phyloP scores from a whole-genome alignment of 2,113 vertebrate species.

The Tursiops truncatus region DNA sequence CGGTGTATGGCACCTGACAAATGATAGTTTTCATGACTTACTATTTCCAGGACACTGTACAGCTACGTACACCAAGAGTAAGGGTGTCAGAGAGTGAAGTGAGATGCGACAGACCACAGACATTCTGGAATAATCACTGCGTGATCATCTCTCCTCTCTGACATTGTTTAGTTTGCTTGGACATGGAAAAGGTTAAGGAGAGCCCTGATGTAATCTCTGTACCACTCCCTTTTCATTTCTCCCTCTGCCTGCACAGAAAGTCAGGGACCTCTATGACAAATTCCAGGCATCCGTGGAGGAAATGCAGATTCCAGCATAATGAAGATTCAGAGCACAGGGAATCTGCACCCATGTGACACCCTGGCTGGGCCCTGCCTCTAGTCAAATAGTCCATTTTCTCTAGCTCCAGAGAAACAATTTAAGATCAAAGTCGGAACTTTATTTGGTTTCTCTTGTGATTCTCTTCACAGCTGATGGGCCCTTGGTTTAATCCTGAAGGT shows the following conservation, averaged over 20 bases:
- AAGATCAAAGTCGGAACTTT: not conserved
- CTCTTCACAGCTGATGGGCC: not conserved
- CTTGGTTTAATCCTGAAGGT: not conserved
- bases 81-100: not conserved
- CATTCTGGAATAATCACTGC: not conserved
- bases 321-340: not conserved
- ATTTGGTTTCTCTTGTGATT: not conserved
- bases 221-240: not conserved
- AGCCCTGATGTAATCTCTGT: fast-evolving
- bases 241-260: not conserved
- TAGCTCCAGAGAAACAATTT: not conserved
- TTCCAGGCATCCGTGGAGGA: not conserved
- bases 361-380: not conserved
- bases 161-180: not conserved
- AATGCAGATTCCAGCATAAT: not conserved
- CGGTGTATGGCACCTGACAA: not conserved
- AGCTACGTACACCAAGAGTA: not conserved
- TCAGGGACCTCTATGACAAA: not conserved
- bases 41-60: not conserved
- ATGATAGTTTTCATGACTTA: not conserved
- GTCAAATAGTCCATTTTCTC: not conserved
- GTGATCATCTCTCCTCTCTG: not conserved
- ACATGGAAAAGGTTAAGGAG: not conserved
- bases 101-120: not conserved
- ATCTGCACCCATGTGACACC: not conserved